A percentile compares a stretch with the other conserved stretches of the same genome.
Conservation (phyloP, 1,140 invertebrate species). For the Drosophila albomicans region DNA sequence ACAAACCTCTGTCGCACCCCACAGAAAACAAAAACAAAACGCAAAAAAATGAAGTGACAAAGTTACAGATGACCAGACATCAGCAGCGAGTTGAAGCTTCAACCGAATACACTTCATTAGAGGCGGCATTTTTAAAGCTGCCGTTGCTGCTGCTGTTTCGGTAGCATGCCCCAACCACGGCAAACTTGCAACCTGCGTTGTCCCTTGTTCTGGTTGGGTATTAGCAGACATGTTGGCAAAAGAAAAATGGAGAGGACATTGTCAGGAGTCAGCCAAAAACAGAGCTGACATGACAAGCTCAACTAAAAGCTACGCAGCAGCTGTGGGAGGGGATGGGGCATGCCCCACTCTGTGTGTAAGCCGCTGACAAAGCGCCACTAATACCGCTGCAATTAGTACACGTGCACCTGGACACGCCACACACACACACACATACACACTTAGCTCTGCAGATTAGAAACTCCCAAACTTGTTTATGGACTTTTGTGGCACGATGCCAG, state of each 20-base stretch:
- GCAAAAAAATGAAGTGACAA: constrained; percentile 31
- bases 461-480: constrained; percentile 73
- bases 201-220: constrained; percentile 32
- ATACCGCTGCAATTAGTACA: constrained; percentile 80
- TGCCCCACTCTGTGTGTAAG: constrained; percentile 45
- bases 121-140: constrained; percentile 24
- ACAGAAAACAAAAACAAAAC: not conserved
- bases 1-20: constrained; percentile 5
- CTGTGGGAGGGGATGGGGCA: not conserved
- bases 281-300: constrained; percentile 43
- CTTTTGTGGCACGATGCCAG: constrained; percentile 29
- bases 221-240: constrained; percentile 58
- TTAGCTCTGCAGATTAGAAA: constrained; percentile 60
- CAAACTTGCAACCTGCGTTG: constrained; percentile 19
- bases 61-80: constrained; percentile 38
- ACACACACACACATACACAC: not conserved
- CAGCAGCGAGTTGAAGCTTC: constrained; percentile 11
- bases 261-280: constrained; percentile 34
- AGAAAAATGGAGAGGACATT: constrained; percentile 17
- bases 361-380: constrained; percentile 78
- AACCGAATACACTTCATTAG: constrained; percentile 33
- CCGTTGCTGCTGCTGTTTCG: not conserved
- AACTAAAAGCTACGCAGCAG: constrained; percentile 18
- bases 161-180: not conserved
- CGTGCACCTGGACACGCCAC: constrained; percentile 70